A percentile compares a stretch with the other conserved stretches of the same genome.
Conservation (phyloP, 92 coral and sea anemone genomes). For the Paramuricea clavata region DNA sequence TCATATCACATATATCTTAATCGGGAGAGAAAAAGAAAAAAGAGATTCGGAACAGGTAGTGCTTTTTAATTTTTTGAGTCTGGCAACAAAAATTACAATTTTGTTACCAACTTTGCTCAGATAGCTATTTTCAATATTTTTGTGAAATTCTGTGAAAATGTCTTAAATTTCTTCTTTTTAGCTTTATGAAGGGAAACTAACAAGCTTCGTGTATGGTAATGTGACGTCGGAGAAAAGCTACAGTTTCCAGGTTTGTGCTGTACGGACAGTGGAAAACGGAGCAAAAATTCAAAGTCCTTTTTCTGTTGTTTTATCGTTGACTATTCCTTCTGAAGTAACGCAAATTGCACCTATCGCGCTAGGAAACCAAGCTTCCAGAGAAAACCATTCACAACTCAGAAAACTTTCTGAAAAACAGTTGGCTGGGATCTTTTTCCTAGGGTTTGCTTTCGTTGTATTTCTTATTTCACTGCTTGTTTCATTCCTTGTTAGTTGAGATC, state of each 20-base stretch:
- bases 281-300: constrained; percentile 81
- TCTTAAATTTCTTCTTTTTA: constrained; percentile 26
- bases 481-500: neutral
- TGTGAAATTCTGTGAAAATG: neutral
- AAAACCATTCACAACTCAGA: constrained; percentile 51
- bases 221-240: constrained; percentile 72
- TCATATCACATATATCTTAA: constrained; percentile 79
- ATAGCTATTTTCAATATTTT: neutral
- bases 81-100: neutral
- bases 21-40: constrained; percentile 79
- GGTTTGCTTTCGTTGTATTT: constrained; percentile 77
- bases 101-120: neutral
- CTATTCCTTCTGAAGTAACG: constrained; percentile 70
- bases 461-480: constrained; percentile 78
- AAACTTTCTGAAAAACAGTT: constrained; percentile 87
- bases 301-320: constrained; percentile 71
- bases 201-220: constrained; percentile 58
- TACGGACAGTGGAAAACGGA: constrained; percentile 69
- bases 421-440: constrained; percentile 88
- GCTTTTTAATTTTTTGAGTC: neutral
- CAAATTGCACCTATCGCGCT: constrained; percentile 69
- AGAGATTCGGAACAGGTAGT: constrained; percentile 86
- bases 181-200: constrained; percentile 85
- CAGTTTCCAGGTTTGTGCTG: constrained; percentile 91
- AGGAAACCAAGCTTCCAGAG: constrained; percentile 43